Conservation (phyloP, 2,113 vertebrate genomes). For the Arizona elegans region DNA sequence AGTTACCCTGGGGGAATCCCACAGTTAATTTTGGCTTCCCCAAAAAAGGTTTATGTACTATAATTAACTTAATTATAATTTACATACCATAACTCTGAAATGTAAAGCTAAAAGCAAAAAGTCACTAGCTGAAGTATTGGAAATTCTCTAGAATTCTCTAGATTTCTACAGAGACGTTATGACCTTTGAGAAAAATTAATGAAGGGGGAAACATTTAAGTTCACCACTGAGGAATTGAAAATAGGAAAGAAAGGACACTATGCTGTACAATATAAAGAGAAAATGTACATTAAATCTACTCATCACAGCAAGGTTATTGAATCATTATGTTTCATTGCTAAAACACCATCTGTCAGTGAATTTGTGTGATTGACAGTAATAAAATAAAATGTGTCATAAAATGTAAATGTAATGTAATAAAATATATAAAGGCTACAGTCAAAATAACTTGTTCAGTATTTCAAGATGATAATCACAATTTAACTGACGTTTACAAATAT, state of each 20-base stretch:
- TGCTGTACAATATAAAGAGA: background rate
- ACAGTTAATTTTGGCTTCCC: constrained; percentile 44
- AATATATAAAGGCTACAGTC: background rate
- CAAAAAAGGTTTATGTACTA: constrained; percentile 51
- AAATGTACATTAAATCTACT: constrained; percentile 3
- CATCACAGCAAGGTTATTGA: background rate
- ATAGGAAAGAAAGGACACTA: background rate
- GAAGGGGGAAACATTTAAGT: constrained; percentile 1
- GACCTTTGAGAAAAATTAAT: constrained; percentile 9
- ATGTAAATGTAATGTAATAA: background rate
- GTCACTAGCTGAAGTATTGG: background rate
- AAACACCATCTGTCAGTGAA: background rate
- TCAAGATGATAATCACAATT: background rate
- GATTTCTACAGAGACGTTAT: background rate
- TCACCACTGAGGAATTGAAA: background rate
- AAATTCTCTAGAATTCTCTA: constrained; percentile 45
- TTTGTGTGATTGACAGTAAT: background rate
- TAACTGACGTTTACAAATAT: background rate
- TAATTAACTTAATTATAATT: constrained; percentile 45
- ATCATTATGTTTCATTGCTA: constrained; percentile 10
- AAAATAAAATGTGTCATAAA: background rate
- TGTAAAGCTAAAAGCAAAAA: constrained; percentile 45
- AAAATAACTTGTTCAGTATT: background rate
- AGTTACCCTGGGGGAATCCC: constrained; percentile 51
- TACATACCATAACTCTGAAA: constrained; percentile 35